These are phyloP conservation scores for Coleophora deauratella DNA, from an alignment of 2,888 invertebrate species.

Conservation along the genomic window DNA sequence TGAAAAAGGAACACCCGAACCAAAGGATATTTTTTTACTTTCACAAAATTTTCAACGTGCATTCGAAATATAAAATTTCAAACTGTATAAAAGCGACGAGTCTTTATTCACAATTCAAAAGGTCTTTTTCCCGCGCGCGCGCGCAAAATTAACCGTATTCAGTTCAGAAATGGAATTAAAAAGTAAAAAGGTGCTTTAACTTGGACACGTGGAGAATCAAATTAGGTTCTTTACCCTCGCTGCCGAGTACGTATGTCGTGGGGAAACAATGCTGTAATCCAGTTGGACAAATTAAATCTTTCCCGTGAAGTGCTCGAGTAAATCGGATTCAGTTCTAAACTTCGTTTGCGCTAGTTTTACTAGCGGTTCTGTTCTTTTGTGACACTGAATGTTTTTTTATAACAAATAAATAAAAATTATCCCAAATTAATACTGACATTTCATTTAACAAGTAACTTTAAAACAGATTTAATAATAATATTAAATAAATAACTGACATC, in stretches of 20 bases:
- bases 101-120: constrained; percentile 1
- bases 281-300: constrained; percentile 43
- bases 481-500: too few relatives aligned
- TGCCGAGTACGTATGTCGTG: constrained; percentile 31
- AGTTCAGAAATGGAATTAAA: constrained; percentile 36
- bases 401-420: too few relatives aligned
- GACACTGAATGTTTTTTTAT: neutral
- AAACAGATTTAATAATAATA: too few relatives aligned
- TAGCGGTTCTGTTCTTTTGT: too few relatives aligned
- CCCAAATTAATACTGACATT: too few relatives aligned
- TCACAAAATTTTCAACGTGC: too few relatives aligned
- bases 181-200: constrained; percentile 25
- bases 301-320: constrained; percentile 14
- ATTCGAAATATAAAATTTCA: neutral
- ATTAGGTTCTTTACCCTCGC: constrained; percentile 38
- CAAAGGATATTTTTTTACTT: neutral
- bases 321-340: constrained; percentile 9
- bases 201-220: constrained; percentile 25
- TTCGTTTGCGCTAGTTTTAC: too few relatives aligned
- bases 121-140: neutral
- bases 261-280: constrained; percentile 42
- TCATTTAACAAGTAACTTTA: too few relatives aligned
- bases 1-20: too few relatives aligned
- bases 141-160: constrained; percentile 39
- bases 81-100: constrained; percentile 1